Percentiles rank a stretch among this genome's conserved stretches.
phyloP scores from a whole-genome alignment of 2,888 invertebrate genomes.

The Eupsilia transversa region DNA sequence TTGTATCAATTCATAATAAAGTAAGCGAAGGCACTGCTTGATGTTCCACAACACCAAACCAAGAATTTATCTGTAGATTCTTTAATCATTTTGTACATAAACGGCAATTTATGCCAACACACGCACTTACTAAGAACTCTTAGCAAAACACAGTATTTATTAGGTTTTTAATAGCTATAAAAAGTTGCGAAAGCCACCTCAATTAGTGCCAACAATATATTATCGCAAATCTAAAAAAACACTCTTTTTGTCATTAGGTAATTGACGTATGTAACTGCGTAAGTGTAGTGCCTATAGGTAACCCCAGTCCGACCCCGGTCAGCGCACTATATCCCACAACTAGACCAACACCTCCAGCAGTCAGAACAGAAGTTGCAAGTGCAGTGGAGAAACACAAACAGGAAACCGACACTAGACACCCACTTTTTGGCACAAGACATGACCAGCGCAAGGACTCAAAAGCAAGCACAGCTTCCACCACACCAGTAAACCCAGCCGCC shows the following conservation, averaged over 20 bases:
- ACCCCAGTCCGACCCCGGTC: too few species aligned
- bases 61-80: not conserved
- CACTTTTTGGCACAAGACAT: too few species aligned
- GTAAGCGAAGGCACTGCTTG: not conserved
- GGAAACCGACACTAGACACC: too few species aligned
- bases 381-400: too few species aligned
- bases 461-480: too few species aligned
- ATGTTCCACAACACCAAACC: not conserved
- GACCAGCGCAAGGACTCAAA: too few species aligned
- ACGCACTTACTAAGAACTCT: not conserved
- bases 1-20: not conserved
- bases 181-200: not conserved
- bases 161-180: not conserved
- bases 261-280: not conserved
- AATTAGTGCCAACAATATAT: not conserved
- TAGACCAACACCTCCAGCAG: too few species aligned
- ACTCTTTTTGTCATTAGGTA: not conserved
- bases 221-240: not conserved
- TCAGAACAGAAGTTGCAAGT: not conserved
- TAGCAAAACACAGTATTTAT: conserved; percentile 2
- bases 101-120: conserved; percentile 5
- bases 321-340: too few species aligned
- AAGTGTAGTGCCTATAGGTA: not conserved
- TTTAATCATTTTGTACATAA: conserved; percentile 1
- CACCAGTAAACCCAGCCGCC: not conserved